phyloP scores from a whole-genome alignment of 1,140 invertebrate genomes.

The Drosophila triauraria region DNA sequence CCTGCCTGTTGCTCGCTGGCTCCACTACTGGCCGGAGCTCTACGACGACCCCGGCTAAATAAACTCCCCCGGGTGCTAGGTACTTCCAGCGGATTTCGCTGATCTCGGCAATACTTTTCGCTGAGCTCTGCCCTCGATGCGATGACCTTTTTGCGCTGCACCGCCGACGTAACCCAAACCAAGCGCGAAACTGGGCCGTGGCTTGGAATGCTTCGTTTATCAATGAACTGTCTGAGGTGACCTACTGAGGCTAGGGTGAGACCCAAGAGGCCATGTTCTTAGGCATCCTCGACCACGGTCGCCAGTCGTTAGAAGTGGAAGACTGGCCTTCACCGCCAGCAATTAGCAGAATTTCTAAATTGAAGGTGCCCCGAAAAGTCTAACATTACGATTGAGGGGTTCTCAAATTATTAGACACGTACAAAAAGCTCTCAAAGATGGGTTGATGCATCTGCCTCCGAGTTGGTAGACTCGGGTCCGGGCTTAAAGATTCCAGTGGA shows the following conservation, averaged over 20 bases:
- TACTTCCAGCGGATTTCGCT: slow-evolving; percentile 57
- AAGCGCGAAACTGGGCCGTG: slow-evolving; percentile 59
- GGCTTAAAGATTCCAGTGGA: too few relatives aligned
- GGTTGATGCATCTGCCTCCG: too few relatives aligned
- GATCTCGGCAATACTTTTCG: slow-evolving; percentile 74
- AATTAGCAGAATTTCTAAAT: neutral
- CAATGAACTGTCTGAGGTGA: slow-evolving; percentile 59
- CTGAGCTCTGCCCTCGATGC: slow-evolving; percentile 76
- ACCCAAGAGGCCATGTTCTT: slow-evolving; percentile 1
- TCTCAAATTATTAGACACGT: slow-evolving; percentile 1
- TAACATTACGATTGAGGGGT: neutral
- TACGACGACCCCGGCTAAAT: slow-evolving; percentile 48
- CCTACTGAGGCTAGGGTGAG: slow-evolving; percentile 54
- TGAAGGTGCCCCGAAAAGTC: neutral
- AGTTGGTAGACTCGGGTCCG: too few relatives aligned
- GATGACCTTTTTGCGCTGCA: slow-evolving; percentile 63
- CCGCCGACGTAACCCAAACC: slow-evolving; percentile 26
- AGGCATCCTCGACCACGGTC: slow-evolving; percentile 26
- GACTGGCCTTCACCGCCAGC: slow-evolving; percentile 3
- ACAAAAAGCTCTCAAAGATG: neutral
- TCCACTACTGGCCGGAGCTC: slow-evolving; percentile 56
- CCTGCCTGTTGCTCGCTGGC: slow-evolving; percentile 47
- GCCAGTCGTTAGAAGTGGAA: slow-evolving; percentile 15
- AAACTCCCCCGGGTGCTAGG: slow-evolving; percentile 45
- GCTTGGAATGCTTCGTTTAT: slow-evolving; percentile 68